These are phyloP conservation scores for Muscicapa adusta DNA, from an alignment of 2,113 vertebrate species.

Conservation along the genomic window DNA sequence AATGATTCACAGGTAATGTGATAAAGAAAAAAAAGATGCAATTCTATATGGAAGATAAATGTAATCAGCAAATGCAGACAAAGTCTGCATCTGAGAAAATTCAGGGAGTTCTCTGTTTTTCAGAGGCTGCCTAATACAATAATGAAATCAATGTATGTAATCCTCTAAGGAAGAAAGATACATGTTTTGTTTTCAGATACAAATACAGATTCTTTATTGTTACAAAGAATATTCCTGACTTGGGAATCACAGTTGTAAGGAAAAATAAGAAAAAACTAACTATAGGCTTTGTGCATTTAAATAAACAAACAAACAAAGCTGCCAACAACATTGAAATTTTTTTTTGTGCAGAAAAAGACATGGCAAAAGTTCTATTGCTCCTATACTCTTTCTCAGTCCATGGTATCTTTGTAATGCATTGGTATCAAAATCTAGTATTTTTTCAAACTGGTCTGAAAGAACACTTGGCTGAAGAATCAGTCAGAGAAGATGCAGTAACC, in stretches of 20 bases:
- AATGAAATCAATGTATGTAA: background rate
- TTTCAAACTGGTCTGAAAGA: background rate
- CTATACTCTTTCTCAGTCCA: background rate
- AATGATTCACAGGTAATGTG: background rate
- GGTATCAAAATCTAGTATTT: background rate
- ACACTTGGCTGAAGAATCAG: background rate
- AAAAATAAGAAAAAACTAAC: background rate
- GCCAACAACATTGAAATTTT: background rate
- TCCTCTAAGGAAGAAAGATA: background rate
- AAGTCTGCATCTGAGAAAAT: background rate
- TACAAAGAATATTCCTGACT: background rate
- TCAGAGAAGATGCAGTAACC: background rate
- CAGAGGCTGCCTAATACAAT: background rate
- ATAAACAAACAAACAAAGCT: background rate
- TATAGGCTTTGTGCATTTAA: background rate
- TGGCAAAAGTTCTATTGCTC: background rate
- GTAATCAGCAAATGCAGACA: background rate
- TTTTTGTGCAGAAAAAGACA: background rate
- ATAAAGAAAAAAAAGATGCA: background rate
- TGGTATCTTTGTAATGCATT: background rate
- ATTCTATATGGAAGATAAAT: background rate
- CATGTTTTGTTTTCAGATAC: background rate
- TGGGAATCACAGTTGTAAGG: background rate
- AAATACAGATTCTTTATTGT: background rate
- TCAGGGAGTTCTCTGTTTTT: background rate